A percentile compares a stretch with the other conserved stretches of the same genome.
Conservation (phyloP, 1,140 invertebrate species). For the Cherax quadricarinatus region DNA sequence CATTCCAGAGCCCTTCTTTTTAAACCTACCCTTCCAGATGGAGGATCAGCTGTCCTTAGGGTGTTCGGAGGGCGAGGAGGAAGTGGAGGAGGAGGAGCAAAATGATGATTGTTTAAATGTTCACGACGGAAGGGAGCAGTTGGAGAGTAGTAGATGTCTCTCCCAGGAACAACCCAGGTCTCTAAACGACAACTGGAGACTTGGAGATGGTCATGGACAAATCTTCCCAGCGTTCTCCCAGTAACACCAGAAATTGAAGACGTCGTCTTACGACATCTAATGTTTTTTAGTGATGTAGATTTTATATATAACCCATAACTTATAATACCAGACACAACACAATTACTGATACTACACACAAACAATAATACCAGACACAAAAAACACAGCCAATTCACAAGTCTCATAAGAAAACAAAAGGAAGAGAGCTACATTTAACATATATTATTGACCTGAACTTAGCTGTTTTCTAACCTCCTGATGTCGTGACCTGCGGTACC, state of each 20-base stretch:
- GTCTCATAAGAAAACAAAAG: too few relatives aligned
- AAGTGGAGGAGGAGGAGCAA: not conserved
- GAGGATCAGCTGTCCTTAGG: constrained; percentile 14
- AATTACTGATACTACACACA: too few relatives aligned
- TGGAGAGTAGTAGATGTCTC: not conserved
- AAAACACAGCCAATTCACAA: too few relatives aligned
- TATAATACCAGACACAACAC: too few relatives aligned
- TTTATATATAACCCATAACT: too few relatives aligned
- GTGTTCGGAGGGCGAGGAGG: constrained; percentile 36
- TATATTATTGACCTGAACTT: too few relatives aligned
- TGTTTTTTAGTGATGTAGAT: too few relatives aligned
- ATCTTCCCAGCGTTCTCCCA: constrained; percentile 56
- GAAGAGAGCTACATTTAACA: too few relatives aligned
- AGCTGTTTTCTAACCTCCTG: too few relatives aligned
- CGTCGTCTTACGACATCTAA: too few relatives aligned
- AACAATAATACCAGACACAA: too few relatives aligned
- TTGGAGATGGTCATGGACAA: constrained; percentile 54
- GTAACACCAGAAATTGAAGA: not conserved
- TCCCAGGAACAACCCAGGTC: not conserved
- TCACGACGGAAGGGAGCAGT: not conserved
- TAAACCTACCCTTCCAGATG: not conserved
- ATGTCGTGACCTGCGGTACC: too few relatives aligned
- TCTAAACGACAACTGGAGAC: constrained; percentile 55
- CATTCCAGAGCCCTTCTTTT: not conserved
- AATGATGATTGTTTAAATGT: not conserved